A percentile compares a stretch with the other conserved stretches of the same genome.
These are phyloP conservation scores for Sycophila sp. DNA, from an alignment of 1,140 invertebrate genomes.

Conservation along the genomic window DNA sequence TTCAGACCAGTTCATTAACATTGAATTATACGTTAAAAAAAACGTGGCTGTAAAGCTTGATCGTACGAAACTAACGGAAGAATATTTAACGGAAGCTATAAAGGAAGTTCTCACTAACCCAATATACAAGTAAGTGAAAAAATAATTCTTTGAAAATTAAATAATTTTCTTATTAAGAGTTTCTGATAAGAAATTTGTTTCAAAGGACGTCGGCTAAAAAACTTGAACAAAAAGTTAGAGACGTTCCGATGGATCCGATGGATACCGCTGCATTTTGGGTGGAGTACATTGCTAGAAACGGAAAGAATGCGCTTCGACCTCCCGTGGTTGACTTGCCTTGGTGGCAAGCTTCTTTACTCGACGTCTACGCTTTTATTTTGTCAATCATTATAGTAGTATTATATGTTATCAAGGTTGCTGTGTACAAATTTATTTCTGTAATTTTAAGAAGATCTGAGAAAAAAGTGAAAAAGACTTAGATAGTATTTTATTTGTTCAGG, in stretches of 20 bases:
- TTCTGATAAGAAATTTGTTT: slow-evolving; percentile 49
- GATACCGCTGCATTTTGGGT: slow-evolving; percentile 58
- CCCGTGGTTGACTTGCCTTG: slow-evolving; percentile 53
- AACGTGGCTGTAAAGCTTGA: slow-evolving; percentile 52
- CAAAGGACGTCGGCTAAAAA: too few species aligned
- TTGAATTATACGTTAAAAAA: slow-evolving; percentile 33
- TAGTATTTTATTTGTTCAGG: too few species aligned
- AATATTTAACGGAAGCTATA: slow-evolving; percentile 50
- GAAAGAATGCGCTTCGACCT: slow-evolving; percentile 50
- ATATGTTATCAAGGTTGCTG: too few species aligned
- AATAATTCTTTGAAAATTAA: too few species aligned
- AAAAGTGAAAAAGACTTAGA: too few species aligned
- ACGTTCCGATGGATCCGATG: slow-evolving; percentile 48
- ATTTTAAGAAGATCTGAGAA: too few species aligned
- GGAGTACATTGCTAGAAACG: slow-evolving; percentile 66
- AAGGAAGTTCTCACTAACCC: slow-evolving; percentile 53
- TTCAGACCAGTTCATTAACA: slow-evolving; percentile 74
- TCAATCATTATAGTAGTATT: too few species aligned
- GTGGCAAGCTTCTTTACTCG: slow-evolving; percentile 60
- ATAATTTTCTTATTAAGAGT: background rate
- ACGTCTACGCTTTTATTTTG: slow-evolving; percentile 47
- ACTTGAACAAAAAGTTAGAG: slow-evolving; percentile 53
- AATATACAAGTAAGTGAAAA: slow-evolving; percentile 50
- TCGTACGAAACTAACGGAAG: slow-evolving; percentile 53
- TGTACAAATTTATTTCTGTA: too few species aligned